Evolutionary conservation across 1,140 invertebrate species (phyloP).

Genomic region (Procambarus virginalis): DNA sequence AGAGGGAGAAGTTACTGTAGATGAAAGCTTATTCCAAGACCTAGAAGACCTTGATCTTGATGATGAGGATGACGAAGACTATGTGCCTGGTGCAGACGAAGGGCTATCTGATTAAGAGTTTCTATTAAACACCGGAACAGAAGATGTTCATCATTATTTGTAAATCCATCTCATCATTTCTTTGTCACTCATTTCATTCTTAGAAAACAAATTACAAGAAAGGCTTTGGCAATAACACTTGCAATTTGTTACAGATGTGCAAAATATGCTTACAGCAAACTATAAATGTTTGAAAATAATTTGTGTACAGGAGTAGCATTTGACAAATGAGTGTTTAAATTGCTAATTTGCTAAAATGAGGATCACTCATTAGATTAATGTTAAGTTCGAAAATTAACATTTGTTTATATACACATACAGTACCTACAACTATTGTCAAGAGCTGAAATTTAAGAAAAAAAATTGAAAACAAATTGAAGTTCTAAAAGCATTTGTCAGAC

Average conservation of each 20-base stretch:
- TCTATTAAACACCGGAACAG: not conserved
- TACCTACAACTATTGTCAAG: not conserved
- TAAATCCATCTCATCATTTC: constrained; percentile 9
- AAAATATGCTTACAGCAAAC: not conserved
- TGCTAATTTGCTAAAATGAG: not conserved
- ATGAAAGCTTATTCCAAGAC: constrained; percentile 95
- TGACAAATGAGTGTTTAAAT: no score
- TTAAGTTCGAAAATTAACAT: not conserved
- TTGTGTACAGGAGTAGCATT: no score
- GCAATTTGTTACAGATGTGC: not conserved
- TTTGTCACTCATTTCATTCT: constrained; percentile 8
- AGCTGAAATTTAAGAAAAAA: not conserved
- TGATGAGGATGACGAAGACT: constrained; percentile 78
- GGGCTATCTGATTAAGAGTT: constrained; percentile 29
- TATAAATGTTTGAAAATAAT: no score
- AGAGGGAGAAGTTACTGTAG: constrained; percentile 90
- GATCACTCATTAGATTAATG: not conserved
- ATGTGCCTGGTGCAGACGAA: constrained; percentile 63
- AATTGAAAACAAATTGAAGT: no score
- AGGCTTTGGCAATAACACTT: not conserved
- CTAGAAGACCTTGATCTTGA: constrained; percentile 90
- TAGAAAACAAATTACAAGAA: not conserved
- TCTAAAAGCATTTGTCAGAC: not conserved
- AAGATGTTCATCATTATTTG: not conserved
- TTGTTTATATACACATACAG: not conserved